Evolutionary conservation across 1,140 invertebrate genomes (phyloP), one percentile per base, ranked within the genome.

Genomic region (Globodera rostochiensis): DNA sequence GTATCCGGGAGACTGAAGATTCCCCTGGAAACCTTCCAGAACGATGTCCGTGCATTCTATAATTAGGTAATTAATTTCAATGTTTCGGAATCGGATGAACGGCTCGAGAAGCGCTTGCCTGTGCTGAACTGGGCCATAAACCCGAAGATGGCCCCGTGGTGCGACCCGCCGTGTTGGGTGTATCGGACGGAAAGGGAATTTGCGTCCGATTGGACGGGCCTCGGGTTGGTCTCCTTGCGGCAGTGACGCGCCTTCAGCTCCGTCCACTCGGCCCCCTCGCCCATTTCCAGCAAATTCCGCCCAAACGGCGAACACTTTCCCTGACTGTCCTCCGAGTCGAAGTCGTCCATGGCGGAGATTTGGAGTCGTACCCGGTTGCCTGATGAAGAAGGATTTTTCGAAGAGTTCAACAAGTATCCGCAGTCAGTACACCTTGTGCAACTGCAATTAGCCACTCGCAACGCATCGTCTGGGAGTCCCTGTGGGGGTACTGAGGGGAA

Each of bases 391-490:
- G 4, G 70, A 82, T 3, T 49, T 67, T 19, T 82, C 69, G 36
- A 36, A 36, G 36, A 36, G 50, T 11, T 13, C 36, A 13, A 84
- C n/a, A 81, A 13, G 45, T 6, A 13, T 45, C 6, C 79, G n/a
- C 46, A 53, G 78, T 64, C 13, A 82, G 67, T 2, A 15, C 46
- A 86, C 83, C 82, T 11, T 15, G 25, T 7, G 89, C 80, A 45
- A 89, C 87, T n/a, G 84, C 83, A 19, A 89, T 77, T 50, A 77
- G 77, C 88, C 88, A 89, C 45, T 89, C 82, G 77, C 88, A 89
- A 60, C 84, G 82, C 49, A 87, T 36, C 3, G 79, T 71, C 15
- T 83, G 80, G 11, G 84, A 88, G 73, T 90, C 88, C 66, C 83
- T 80, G n/a, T 86, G 77, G 9, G 88, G 88, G 73, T 87, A 89